Percentiles rank a stretch among this genome's conserved stretches.
Conservation (phyloP, 1,140 invertebrate genomes). For the Cotesia chilonis region DNA sequence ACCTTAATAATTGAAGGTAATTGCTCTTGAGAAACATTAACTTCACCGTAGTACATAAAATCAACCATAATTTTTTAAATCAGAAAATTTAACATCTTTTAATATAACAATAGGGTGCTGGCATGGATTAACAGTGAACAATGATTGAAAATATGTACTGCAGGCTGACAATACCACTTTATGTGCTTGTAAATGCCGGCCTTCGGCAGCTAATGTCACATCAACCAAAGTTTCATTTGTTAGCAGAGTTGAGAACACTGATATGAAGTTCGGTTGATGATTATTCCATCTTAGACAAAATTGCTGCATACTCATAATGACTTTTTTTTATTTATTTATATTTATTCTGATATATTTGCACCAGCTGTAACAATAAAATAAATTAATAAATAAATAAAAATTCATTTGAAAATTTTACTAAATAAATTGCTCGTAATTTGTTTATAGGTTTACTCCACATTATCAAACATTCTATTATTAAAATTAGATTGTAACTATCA, state of each 20-base stretch:
- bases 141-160: slow-evolving; percentile 83
- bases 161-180: slow-evolving; percentile 88
- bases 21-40: slow-evolving; percentile 89
- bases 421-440: too few relatives aligned
- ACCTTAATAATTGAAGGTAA: slow-evolving; percentile 83
- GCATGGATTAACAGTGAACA: slow-evolving; percentile 86
- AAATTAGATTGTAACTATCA: too few relatives aligned
- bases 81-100: slow-evolving; percentile 86
- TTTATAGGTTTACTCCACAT: too few relatives aligned
- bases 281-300: slow-evolving; percentile 90
- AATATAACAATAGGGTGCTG: slow-evolving; percentile 90
- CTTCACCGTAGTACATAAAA: slow-evolving; percentile 93
- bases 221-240: slow-evolving; percentile 85
- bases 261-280: slow-evolving; percentile 88
- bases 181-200: slow-evolving; percentile 83
- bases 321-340: slow-evolving; percentile 18
- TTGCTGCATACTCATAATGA: slow-evolving; percentile 78
- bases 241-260: slow-evolving; percentile 81
- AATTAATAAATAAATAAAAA: too few relatives aligned
- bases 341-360: background rate
- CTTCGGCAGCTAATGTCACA: slow-evolving; percentile 87
- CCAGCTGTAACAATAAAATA: too few relatives aligned
- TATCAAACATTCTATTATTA: too few relatives aligned
- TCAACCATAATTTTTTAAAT: slow-evolving; percentile 89
- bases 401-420: too few relatives aligned